These are phyloP conservation scores for Circaetus cinerascens DNA, from an alignment of 2,113 vertebrate genomes.

Conservation along the genomic window DNA sequence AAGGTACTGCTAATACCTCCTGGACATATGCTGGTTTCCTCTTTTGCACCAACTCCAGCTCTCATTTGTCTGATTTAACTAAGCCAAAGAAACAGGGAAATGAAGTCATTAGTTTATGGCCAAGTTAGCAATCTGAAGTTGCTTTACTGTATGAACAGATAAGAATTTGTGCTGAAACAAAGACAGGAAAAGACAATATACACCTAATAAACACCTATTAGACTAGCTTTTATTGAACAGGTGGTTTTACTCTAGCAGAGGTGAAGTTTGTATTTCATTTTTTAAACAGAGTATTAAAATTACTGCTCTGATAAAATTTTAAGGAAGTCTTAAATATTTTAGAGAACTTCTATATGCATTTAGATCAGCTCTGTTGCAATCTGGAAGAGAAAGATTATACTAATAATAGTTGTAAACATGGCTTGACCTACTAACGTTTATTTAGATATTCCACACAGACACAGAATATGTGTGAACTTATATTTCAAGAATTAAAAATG, in stretches of 20 bases:
- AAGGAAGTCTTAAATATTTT: neutral
- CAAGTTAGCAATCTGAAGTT: neutral
- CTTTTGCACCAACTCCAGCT: neutral
- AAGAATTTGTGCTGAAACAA: neutral
- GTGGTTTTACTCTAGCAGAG: neutral
- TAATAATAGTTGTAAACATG: neutral
- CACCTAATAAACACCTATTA: neutral
- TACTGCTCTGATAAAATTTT: neutral
- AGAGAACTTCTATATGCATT: neutral
- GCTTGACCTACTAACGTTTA: neutral
- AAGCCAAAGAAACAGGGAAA: neutral
- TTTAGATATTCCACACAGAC: neutral
- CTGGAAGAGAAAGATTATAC: neutral
- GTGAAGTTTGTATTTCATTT: neutral
- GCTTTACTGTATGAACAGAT: neutral
- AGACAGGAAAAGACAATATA: neutral
- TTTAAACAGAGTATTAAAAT: neutral
- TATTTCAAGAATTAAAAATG: neutral
- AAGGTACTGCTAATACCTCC: neutral
- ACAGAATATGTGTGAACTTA: neutral
- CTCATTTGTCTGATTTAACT: neutral
- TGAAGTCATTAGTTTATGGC: neutral
- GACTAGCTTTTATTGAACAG: neutral
- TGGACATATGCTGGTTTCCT: neutral
- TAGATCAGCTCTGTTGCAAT: neutral